These are phyloP conservation scores for Neoascia interrupta DNA, from an alignment of 2,888 invertebrate species.

Conservation along the genomic window DNA sequence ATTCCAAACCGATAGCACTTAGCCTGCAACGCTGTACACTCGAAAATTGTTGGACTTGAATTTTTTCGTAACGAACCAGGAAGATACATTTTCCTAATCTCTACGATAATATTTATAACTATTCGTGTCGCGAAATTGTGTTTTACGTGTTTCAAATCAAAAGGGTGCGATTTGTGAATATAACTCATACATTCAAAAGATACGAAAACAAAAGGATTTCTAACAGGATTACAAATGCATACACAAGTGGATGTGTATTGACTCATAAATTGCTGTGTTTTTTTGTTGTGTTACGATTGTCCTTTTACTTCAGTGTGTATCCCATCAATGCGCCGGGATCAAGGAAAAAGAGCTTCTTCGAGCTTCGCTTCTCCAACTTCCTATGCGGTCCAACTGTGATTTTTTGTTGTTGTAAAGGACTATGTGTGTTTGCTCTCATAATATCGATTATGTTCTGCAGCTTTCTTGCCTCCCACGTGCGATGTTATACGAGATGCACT, in stretches of 20 bases:
- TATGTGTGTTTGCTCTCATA: conserved; percentile 35
- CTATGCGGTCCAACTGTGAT: conserved; percentile 26
- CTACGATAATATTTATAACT: too few species aligned
- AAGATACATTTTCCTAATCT: conserved; percentile 45
- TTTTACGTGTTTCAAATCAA: too few species aligned
- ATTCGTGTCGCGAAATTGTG: too few species aligned
- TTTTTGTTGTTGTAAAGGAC: too few species aligned
- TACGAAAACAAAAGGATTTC: conserved; percentile 40
- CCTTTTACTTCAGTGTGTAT: conserved; percentile 44
- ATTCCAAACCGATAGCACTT: conserved; percentile 75
- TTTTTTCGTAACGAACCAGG: conserved; percentile 27
- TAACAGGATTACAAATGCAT: too few species aligned
- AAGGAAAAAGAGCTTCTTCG: conserved; percentile 27
- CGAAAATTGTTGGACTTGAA: conserved; percentile 33
- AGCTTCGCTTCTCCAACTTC: conserved; percentile 19
- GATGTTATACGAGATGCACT: conserved; percentile 32
- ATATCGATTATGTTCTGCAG: conserved; percentile 55
- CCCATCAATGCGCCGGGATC: neutral
- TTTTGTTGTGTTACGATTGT: conserved; percentile 26
- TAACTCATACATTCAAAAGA: conserved; percentile 2
- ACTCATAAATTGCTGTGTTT: neutral
- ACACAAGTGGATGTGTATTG: too few species aligned
- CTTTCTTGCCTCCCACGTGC: conserved; percentile 30
- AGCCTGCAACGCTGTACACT: conserved; percentile 46
- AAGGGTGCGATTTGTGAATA: conserved; percentile 42